Percentiles rank a stretch among this genome's conserved stretches.
Conservation (phyloP, 2,797 vertebrate species). For the Chaenodraco wilsoni region DNA sequence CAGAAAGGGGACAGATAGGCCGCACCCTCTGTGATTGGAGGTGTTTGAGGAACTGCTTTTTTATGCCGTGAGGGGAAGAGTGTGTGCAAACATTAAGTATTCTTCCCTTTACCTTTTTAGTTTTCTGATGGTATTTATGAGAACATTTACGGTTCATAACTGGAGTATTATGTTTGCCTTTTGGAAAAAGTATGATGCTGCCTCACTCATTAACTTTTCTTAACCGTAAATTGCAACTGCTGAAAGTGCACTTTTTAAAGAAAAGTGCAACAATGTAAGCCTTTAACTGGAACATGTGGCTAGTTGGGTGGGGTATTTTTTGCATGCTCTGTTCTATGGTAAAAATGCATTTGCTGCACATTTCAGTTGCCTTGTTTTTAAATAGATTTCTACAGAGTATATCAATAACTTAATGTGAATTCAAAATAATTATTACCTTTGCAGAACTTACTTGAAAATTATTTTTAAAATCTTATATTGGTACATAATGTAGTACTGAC, state of each 20-base stretch:
- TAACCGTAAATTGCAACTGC: constrained; percentile 44
- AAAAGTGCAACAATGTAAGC: constrained; percentile 27
- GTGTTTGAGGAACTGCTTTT: background rate
- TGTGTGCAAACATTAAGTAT: constrained; percentile 30
- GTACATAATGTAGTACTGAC: constrained; percentile 49
- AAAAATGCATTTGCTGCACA: constrained; percentile 55
- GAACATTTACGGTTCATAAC: constrained; percentile 51
- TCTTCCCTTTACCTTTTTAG: constrained; percentile 31
- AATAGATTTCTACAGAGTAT: constrained; percentile 59
- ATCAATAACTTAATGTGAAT: constrained; percentile 71
- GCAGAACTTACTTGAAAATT: constrained; percentile 78
- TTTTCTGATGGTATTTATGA: constrained; percentile 51
- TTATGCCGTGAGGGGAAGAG: constrained; percentile 13
- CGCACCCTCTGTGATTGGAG: constrained; percentile 14
- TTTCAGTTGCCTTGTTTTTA: constrained; percentile 56
- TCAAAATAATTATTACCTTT: constrained; percentile 57
- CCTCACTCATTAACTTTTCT: constrained; percentile 62
- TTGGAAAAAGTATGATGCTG: constrained; percentile 55
- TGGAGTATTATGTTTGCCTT: constrained; percentile 60
- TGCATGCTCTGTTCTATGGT: constrained; percentile 37
- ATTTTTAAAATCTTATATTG: constrained; percentile 59
- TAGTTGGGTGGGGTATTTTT: constrained; percentile 37
- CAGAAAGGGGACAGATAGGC: background rate
- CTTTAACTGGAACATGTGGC: constrained; percentile 51
- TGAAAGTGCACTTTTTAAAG: constrained; percentile 71